Conservation (phyloP, 2,888 invertebrate genomes). For the Drosophila lacicola region DNA sequence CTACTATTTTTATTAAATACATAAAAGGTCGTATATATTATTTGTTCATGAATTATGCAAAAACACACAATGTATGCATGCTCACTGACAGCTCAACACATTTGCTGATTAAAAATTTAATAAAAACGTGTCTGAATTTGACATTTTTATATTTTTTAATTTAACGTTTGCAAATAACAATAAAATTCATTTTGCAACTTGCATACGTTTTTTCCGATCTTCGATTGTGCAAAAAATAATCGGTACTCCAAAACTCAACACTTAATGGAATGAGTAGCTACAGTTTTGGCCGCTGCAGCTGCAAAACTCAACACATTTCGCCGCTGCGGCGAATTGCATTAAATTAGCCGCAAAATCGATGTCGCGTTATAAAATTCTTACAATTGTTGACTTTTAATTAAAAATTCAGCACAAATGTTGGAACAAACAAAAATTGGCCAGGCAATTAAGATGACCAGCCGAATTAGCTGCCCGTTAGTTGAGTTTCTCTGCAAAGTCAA, state of each 20-base stretch:
- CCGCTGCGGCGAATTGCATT: no score
- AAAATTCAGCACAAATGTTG: no score
- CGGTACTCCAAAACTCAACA: neutral
- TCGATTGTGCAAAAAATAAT: neutral
- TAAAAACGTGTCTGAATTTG: neutral
- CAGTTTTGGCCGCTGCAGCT: neutral
- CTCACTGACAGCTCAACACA: neutral
- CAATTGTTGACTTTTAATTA: no score
- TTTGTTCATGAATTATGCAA: no score
- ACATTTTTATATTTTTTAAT: neutral
- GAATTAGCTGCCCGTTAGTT: no score
- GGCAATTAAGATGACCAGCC: no score
- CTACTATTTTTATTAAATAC: no score
- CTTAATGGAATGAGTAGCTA: neutral
- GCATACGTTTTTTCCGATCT: neutral
- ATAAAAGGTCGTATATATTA: no score
- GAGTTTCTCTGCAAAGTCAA: no score
- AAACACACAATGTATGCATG: neutral
- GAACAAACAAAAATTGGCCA: no score
- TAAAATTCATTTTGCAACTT: neutral
- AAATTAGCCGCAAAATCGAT: neutral
- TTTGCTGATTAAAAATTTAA: conserved; percentile 3
- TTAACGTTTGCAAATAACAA: neutral
- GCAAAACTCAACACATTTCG: neutral
- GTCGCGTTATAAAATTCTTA: no score